Conservation (phyloP, 2,113 vertebrate genomes). For the Psittacus erithacus region DNA sequence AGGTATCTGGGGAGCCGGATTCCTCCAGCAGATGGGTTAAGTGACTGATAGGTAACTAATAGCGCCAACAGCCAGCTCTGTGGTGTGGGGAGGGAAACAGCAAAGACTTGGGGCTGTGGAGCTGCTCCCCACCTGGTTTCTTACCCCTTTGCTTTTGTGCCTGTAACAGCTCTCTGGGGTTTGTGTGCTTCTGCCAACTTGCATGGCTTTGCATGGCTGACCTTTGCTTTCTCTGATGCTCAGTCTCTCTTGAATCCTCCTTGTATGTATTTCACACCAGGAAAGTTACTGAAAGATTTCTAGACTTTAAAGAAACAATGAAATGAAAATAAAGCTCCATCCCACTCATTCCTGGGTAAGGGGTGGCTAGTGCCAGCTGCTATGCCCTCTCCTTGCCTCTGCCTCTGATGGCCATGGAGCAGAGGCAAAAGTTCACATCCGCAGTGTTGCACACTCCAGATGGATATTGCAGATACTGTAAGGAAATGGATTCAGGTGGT, state of each 20-base stretch:
- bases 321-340: not conserved
- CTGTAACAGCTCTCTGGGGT: not conserved
- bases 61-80: not conserved
- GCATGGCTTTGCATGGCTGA: not conserved
- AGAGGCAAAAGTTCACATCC: not conserved
- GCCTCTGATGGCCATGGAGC: not conserved
- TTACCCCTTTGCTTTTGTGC: not conserved
- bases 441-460: not conserved
- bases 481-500: not conserved
- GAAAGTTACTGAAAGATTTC: not conserved
- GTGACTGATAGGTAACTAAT: not conserved
- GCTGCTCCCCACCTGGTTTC: not conserved
- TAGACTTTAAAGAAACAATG: not conserved
- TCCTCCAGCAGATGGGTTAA: not conserved
- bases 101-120: not conserved
- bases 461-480: not conserved
- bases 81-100: not conserved
- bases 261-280: not conserved
- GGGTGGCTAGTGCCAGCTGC: not conserved
- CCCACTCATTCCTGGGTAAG: rapidly evolving
- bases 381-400: not conserved
- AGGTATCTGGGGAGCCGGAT: not conserved
- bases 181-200: not conserved
- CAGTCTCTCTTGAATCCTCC: not conserved
- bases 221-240: not conserved